Conservation (phyloP, 92 coral and sea anemone species). For the Actinernus sp. region DNA sequence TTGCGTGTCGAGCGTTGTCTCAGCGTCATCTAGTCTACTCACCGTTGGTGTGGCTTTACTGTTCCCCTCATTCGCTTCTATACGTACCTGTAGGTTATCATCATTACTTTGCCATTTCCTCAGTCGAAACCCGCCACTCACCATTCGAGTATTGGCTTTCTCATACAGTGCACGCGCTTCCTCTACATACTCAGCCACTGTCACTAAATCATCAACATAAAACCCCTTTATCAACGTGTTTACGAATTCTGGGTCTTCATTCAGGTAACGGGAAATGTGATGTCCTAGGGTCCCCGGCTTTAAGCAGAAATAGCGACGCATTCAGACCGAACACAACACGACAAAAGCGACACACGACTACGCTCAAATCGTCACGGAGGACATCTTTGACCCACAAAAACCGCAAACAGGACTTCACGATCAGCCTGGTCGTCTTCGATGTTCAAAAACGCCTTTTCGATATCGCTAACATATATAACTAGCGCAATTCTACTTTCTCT, state of each 20-base stretch:
- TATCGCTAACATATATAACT: constrained; percentile 39
- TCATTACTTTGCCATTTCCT: constrained; percentile 31
- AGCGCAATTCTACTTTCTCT: constrained; percentile 33
- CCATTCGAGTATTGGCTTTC: constrained; percentile 43
- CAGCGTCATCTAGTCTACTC: too few relatives aligned
- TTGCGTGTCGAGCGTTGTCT: too few relatives aligned
- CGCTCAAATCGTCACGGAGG: neutral
- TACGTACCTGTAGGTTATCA: too few relatives aligned
- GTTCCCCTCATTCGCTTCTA: too few relatives aligned
- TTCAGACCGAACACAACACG: constrained; percentile 61
- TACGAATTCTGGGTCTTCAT: constrained; percentile 56
- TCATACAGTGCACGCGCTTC: constrained; percentile 21
- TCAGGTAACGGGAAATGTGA: constrained; percentile 38
- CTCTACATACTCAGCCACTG: constrained; percentile 22
- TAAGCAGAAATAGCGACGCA: constrained; percentile 52
- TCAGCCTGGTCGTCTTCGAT: constrained; percentile 46
- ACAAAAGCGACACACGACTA: constrained; percentile 42
- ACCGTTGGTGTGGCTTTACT: too few relatives aligned
- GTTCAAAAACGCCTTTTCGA: constrained; percentile 54
- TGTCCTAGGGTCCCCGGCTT: constrained; percentile 59
- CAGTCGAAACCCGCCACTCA: constrained; percentile 21
- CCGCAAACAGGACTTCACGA: constrained; percentile 51
- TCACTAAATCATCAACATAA: constrained; percentile 57
- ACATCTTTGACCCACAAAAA: constrained; percentile 53
- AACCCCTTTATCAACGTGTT: constrained; percentile 7